These are phyloP conservation scores for Heteractis magnifica DNA, from an alignment of 92 coral and sea anemone genomes.

Conservation along the genomic window DNA sequence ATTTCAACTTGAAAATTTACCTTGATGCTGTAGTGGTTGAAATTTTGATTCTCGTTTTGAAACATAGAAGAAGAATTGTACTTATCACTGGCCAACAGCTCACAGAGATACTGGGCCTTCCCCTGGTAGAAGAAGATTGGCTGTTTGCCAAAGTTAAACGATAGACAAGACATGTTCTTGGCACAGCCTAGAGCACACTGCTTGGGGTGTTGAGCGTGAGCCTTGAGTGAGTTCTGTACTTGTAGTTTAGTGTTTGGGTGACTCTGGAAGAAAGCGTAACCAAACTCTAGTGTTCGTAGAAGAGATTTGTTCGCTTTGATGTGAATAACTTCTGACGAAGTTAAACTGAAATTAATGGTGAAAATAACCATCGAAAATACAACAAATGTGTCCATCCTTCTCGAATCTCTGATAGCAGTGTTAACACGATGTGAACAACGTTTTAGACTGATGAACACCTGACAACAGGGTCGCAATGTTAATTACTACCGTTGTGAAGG, in stretches of 20 bases:
- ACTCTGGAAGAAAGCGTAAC: not conserved
- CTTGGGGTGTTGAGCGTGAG: not conserved
- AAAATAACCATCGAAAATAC: no score
- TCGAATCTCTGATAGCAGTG: no score
- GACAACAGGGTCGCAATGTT: no score
- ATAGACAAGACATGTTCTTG: constrained; percentile 1
- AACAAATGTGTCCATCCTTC: no score
- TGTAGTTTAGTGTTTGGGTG: constrained; percentile 10
- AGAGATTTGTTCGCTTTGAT: not conserved
- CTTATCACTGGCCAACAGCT: constrained; percentile 13
- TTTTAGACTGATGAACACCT: no score
- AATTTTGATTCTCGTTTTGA: not conserved
- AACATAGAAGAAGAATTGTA: not conserved
- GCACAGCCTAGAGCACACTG: constrained; percentile 4
- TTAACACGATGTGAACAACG: no score
- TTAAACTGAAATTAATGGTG: no score
- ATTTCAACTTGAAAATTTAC: not conserved
- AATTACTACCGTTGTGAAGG: no score
- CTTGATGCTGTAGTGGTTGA: constrained; percentile 21
- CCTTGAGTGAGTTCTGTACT: not conserved
- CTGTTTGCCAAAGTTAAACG: constrained; percentile 18
- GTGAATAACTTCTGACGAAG: not conserved
- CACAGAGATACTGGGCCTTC: not conserved
- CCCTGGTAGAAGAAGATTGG: constrained; percentile 3
- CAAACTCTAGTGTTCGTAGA: not conserved